phyloP scores from a whole-genome alignment of 2,113 vertebrate genomes.

The Hippocampus zosterae region DNA sequence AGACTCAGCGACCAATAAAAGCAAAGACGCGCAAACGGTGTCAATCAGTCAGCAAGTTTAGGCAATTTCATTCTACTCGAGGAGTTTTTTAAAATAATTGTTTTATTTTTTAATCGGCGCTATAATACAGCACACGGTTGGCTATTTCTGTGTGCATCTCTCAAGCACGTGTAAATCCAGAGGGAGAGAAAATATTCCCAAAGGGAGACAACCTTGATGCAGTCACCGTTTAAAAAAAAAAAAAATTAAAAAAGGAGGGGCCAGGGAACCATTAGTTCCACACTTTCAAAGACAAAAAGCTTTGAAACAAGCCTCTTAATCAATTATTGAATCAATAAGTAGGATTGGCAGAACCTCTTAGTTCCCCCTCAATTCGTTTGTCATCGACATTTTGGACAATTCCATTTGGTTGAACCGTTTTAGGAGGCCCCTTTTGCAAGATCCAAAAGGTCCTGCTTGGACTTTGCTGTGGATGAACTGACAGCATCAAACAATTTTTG shows the following conservation, averaged over 20 bases:
- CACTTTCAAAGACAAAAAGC: neutral
- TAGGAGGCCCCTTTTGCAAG: neutral
- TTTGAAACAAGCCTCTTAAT: neutral
- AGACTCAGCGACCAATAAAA: neutral
- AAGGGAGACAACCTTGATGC: neutral
- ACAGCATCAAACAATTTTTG: neutral
- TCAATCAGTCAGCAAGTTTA: neutral
- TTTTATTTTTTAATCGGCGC: neutral
- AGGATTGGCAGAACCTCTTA: neutral
- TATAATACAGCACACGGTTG: neutral
- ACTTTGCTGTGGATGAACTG: neutral
- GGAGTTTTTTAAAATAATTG: neutral
- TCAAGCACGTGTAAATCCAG: neutral
- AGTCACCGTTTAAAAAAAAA: neutral
- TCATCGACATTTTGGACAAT: neutral
- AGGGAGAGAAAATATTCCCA: neutral
- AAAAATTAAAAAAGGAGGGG: neutral
- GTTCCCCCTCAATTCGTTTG: neutral
- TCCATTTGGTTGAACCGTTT: neutral
- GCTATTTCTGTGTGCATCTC: neutral
- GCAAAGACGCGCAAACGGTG: neutral
- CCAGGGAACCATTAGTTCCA: neutral
- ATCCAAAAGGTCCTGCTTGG: neutral
- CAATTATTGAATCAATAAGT: conserved; percentile 8
- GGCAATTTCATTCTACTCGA: neutral